These are phyloP conservation scores for Epinephelus awoara DNA, from an alignment of 2,797 vertebrate species.

Conservation along the genomic window DNA sequence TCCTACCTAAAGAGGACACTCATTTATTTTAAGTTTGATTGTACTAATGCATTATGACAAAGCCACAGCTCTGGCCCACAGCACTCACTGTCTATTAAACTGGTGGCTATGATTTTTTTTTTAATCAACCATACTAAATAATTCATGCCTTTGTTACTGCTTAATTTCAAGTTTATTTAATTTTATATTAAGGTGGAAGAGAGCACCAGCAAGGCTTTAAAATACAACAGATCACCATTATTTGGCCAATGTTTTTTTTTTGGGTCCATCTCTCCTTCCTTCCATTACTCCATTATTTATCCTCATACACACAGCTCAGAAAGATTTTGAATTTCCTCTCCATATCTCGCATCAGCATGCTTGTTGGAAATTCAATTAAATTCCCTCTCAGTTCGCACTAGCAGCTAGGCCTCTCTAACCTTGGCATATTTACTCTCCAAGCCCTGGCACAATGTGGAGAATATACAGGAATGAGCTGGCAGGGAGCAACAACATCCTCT, in stretches of 20 bases:
- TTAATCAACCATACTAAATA: conserved; percentile 49
- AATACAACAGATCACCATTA: conserved; percentile 30
- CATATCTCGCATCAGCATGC: conserved; percentile 71
- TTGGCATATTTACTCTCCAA: conserved; percentile 70
- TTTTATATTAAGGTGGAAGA: conserved; percentile 42
- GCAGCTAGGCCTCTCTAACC: conserved; percentile 66
- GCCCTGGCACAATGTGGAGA: conserved; percentile 50
- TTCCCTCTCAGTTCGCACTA: conserved; percentile 54
- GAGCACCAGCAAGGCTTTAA: conserved; percentile 22
- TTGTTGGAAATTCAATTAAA: conserved; percentile 77
- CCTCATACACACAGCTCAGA: conserved; percentile 30
- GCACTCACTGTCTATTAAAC: conserved; percentile 42
- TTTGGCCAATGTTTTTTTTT: conserved; percentile 31
- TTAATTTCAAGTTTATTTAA: conserved; percentile 48
- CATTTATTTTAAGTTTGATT: conserved; percentile 60
- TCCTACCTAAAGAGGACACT: conserved; percentile 47
- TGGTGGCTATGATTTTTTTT: conserved; percentile 23
- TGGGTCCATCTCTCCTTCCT: conserved; percentile 6
- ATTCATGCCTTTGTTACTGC: conserved; percentile 51
- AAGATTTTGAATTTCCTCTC: conserved; percentile 64
- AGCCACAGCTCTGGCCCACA: conserved; percentile 37
- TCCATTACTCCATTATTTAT: conserved; percentile 53
- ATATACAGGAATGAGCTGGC: conserved; percentile 57
- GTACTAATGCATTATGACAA: conserved; percentile 61
- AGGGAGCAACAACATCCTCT: conserved; percentile 40